Evolutionary conservation across 2,113 vertebrate genomes (phyloP), one percentile per base, ranked within the genome.

Genomic region (Natator depressus): DNA sequence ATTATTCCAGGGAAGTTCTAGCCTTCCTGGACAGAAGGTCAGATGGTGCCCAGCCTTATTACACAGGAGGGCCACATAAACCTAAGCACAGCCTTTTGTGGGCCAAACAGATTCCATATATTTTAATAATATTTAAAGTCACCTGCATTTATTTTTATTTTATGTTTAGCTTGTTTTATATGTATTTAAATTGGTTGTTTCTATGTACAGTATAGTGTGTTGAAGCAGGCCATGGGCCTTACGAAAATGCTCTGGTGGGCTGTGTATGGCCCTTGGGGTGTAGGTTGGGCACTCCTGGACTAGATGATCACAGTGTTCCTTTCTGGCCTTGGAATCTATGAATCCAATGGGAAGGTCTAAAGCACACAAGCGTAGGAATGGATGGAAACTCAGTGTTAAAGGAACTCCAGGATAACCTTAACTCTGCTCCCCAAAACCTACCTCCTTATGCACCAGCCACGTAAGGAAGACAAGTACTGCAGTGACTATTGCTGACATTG

Each of bases 401-500:
- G 38, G 38, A 46, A 42, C 8, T 42, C 69, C 10, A 10, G 20
- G 22, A 42, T 75, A 75, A 75, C 38, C 38, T 75, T 42, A 75
- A 24, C 69, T 65, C 62, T 75, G 69, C n/a, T 72, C 69, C 10
- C 69, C 9, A 17, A 72, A 19, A 72, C 35, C 10, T 20, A 9
- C 69, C 69, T 75, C 38, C 38, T 75, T 24, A 38, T 75, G 22
- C 12, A 24, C 19, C 17, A 75, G 17, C 38, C n/a, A 65, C 35
- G 13, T 80, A 1, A 25, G 5, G 6, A 6, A 2, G 11, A 62
- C 5, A 2, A 3, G 22, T 11, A 38, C 17, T 42, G n/a, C 35
- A 11, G 20, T 38, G 69, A 22, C n/a, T 75, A 9, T 75, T 35
- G 31, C 62, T 42, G n/a, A 75, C 38, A 22, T 9, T 22, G 9